Evolutionary conservation across 1,140 invertebrate genomes (phyloP), one percentile per base, ranked within the genome.

Genomic region (Eriosoma lanigerum): DNA sequence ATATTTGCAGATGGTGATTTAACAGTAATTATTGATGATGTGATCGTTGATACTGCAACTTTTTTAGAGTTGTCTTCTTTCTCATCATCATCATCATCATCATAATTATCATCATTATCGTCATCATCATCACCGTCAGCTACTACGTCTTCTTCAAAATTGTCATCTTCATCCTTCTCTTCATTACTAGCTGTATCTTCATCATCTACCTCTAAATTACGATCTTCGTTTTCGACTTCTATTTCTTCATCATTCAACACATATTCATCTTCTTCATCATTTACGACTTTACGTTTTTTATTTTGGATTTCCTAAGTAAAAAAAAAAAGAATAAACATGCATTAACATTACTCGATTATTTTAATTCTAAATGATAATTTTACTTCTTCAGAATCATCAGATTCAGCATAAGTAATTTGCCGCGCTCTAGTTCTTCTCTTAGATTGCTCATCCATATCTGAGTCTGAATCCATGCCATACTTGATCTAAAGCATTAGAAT

Each of bases 381-480:
- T 85, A 91, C 91, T 85, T 91, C 90, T 83, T 91, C 91, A 21
- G 89, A 91, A 84, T 88, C 91, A 82, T 88, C 87, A 82, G 88
- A 88, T 86, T 92, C 91, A 52, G 91, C 87, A 84, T 92, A 93
- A 83, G 91, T 92, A 60, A 92, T 91, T 83, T 91, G 91, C 44
- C 90, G 88, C 2, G 91, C 91, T 66, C 92, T 87, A 3, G 91
- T 92, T 24, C 90, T 86, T 81, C 89, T 84, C 9, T 87, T 84
- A 52, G 87, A 83, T 26, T 85, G 85, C 76, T 86, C 85, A 68
- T 89, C 88, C 54, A 87, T 87, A 48, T 88, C 87, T 81, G 89
- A 88, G 52, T 87, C 87, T 81, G 89, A 88, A 50, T 87, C 86
- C 80, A 89, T 85, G 38, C 88, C 89, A 82, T 88, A 90, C 83